phyloP scores from a whole-genome alignment of 2,113 vertebrate genomes.

The Alligator mississippiensis region DNA sequence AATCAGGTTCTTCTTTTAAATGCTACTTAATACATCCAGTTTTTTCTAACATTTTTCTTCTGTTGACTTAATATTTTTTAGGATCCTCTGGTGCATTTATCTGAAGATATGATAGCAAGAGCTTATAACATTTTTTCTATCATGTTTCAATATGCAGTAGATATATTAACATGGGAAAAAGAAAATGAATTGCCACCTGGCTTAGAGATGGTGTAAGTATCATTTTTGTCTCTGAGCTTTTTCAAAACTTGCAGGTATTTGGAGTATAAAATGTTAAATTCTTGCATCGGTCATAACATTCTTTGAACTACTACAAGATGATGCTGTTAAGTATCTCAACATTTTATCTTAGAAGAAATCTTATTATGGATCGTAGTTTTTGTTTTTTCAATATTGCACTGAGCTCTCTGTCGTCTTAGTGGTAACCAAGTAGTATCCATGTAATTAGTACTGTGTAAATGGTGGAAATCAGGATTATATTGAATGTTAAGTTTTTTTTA shows the following conservation, averaged over 20 bases:
- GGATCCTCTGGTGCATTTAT: slow-evolving; percentile 91
- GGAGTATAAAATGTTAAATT: background rate
- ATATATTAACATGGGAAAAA: slow-evolving; percentile 95
- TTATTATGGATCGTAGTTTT: background rate
- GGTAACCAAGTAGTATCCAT: background rate
- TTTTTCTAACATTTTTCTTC: background rate
- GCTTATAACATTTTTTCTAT: slow-evolving; percentile 92
- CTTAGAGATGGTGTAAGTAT: slow-evolving; percentile 88
- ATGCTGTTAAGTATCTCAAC: background rate
- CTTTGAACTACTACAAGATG: background rate
- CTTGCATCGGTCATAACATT: background rate
- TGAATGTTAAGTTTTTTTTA: background rate
- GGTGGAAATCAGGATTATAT: background rate
- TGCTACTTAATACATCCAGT: background rate
- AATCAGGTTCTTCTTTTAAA: background rate
- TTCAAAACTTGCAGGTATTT: background rate
- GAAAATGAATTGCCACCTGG: slow-evolving; percentile 89
- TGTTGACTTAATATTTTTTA: slow-evolving; percentile 58
- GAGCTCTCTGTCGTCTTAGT: background rate
- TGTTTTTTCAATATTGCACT: background rate
- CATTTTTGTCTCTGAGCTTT: background rate
- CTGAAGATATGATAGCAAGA: slow-evolving; percentile 90
- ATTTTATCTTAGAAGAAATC: background rate
- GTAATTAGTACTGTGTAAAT: background rate
- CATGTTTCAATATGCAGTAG: slow-evolving; percentile 93